Evolutionary conservation across 2,888 invertebrate species (phyloP).

Genomic region (Coecobrya sp.): DNA sequence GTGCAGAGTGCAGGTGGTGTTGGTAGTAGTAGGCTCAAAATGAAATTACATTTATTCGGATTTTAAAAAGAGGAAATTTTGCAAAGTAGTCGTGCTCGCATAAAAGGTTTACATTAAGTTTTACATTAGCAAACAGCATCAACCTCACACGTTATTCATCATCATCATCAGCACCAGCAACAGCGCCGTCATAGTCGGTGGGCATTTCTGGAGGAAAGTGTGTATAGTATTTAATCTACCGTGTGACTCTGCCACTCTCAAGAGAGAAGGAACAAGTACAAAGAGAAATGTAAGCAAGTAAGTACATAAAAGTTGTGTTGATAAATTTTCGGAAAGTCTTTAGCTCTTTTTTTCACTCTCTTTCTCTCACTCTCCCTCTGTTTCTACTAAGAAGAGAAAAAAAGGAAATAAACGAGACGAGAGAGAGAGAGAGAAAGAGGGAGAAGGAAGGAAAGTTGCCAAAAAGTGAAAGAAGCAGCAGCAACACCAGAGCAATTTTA

Average conservation of each 20-base stretch:
- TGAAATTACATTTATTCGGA: background rate
- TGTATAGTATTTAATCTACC: no score
- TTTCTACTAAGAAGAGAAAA: slow-evolving; percentile 21
- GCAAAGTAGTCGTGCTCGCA: background rate
- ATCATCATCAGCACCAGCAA: background rate
- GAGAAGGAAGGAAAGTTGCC: slow-evolving; percentile 64
- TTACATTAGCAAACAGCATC: slow-evolving; percentile 19
- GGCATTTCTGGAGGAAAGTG: background rate
- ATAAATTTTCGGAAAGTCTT: slow-evolving; percentile 37
- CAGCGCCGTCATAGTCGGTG: background rate
- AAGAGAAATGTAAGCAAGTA: slow-evolving; percentile 10
- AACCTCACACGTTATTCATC: slow-evolving; percentile 31
- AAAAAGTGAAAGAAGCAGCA: slow-evolving; percentile 48
- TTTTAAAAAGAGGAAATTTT: background rate
- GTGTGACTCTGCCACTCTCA: slow-evolving; percentile 9
- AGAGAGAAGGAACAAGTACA: background rate
- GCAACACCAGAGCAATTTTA: slow-evolving; percentile 23
- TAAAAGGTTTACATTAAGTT: slow-evolving; percentile 27
- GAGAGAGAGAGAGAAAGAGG: background rate
- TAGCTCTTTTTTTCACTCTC: background rate
- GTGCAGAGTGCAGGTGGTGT: background rate
- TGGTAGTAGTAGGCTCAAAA: background rate
- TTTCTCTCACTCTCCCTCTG: background rate
- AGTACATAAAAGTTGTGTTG: slow-evolving; percentile 46
- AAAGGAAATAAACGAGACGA: slow-evolving; percentile 53